These are phyloP conservation scores for Cactoblastis cactorum DNA, from an alignment of 2,888 invertebrate genomes.

Conservation along the genomic window DNA sequence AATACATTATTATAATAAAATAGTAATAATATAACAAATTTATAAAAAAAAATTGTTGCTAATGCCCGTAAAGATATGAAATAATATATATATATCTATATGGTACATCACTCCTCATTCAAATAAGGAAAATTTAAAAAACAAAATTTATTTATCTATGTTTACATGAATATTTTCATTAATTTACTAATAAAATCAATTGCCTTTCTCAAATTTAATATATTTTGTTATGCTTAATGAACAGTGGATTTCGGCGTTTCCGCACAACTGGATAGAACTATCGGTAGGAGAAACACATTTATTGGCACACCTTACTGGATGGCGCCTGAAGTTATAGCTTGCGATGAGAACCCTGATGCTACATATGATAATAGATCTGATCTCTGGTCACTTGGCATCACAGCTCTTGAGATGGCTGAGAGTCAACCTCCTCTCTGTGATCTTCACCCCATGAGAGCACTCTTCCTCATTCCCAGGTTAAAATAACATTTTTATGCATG, in stretches of 20 bases:
- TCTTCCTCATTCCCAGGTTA: conserved; percentile 95
- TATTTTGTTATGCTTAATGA: conserved; percentile 23
- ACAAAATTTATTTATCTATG: background rate
- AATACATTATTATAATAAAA: conserved; percentile 10
- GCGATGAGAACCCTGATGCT: conserved; percentile 99
- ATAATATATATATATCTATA: too few species aligned
- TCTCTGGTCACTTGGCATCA: conserved; percentile 96
- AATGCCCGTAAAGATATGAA: too few species aligned
- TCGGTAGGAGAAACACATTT: conserved; percentile 98
- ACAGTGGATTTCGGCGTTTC: conserved; percentile 99
- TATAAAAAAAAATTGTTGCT: too few species aligned
- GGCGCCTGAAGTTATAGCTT: conserved; percentile 99
- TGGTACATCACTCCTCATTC: too few species aligned
- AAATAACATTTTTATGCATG: conserved; percentile 3
- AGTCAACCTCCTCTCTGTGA: conserved; percentile 99
- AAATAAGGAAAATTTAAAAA: too few species aligned
- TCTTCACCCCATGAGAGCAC: conserved; percentile 99
- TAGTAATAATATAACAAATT: too few species aligned
- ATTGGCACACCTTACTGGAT: conserved; percentile 99
- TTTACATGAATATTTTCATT: background rate
- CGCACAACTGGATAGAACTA: conserved; percentile 98
- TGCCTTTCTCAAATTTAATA: too few species aligned
- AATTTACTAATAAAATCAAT: too few species aligned
- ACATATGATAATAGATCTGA: conserved; percentile 99
- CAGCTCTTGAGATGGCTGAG: conserved; percentile 99